Conservation (phyloP, 2,888 invertebrate species). For the Pachymerium ferrugineum region DNA sequence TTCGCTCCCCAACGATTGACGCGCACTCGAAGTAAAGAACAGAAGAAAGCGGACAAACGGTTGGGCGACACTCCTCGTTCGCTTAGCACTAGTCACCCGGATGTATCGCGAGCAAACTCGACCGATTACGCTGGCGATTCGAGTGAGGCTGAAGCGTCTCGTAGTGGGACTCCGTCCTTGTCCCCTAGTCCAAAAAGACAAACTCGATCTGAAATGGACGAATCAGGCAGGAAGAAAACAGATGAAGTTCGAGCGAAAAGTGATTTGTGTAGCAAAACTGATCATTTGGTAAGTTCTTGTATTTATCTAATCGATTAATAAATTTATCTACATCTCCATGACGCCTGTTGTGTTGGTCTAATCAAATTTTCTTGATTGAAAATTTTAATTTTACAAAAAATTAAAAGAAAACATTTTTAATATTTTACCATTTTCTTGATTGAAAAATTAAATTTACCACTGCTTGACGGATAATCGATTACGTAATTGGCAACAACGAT, state of each 20-base stretch:
- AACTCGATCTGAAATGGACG: background rate
- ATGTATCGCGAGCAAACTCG: slow-evolving; percentile 31
- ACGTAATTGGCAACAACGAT: too few relatives aligned
- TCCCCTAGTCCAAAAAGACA: slow-evolving; percentile 22
- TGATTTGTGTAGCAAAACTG: slow-evolving; percentile 5
- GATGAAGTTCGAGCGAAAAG: background rate
- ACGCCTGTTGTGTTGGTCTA: too few relatives aligned
- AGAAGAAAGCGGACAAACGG: background rate
- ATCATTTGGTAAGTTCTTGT: slow-evolving; percentile 28
- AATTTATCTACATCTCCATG: too few relatives aligned
- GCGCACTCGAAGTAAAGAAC: slow-evolving; percentile 34
- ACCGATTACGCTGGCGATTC: slow-evolving; percentile 32
- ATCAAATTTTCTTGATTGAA: too few relatives aligned
- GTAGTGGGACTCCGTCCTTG: slow-evolving; percentile 17
- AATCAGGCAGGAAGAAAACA: background rate
- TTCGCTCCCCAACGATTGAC: slow-evolving; percentile 34
- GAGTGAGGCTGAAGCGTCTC: slow-evolving; percentile 18
- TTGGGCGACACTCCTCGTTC: background rate
- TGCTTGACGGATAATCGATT: too few relatives aligned
- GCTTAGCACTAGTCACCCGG: slow-evolving; percentile 35
- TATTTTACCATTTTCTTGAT: too few relatives aligned
- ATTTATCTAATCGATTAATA: background rate
- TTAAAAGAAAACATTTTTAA: too few relatives aligned
- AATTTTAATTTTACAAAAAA: too few relatives aligned
- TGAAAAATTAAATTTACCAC: too few relatives aligned